Evolutionary conservation across 2,888 invertebrate genomes (phyloP), one percentile per base, ranked within the genome.

Genomic region (Diarsia dahlii): DNA sequence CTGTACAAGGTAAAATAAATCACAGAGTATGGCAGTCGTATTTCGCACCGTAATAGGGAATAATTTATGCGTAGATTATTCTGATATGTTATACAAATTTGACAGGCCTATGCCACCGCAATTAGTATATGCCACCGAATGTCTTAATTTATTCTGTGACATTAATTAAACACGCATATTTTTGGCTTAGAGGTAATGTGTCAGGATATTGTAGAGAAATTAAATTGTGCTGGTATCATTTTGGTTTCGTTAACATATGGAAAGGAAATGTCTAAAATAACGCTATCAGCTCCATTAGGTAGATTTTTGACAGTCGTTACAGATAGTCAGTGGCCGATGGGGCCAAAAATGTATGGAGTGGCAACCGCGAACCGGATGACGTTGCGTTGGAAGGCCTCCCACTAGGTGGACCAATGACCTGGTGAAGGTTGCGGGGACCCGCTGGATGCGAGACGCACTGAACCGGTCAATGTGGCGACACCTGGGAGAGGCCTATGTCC

Each of bases 61-160:
- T 82, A 82, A 80, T 71, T 48, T 72, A 83, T 80, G 46, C 65
- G 46, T 58, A 28, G 23, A 45, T 73, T 81, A 84, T 80, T 74
- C 69, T 74, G 66, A 84, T 81, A 56, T 39, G 50, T 71, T 28
- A 72, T 50, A 63, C 63, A 82, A 58, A 76, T 77, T 82, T 73
- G 84, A 69, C 74, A 84, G 60, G 50, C n/a, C 52, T 60, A 56
- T 34, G 15, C 58, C 46, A 13, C 48, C 50, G 54, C 45, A 52
- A 68, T 83, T 83, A 79, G 23, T 68, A 45, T 63, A 45, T 45
- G 23, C 58, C 48, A 67, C 1, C 48, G n/a, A 71, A 83, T 23
- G 52, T 68, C 54, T 83, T 80, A 83, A 80, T 68, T 60, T 79
- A 84, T 80, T 80, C 64, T 58, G 39, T 10, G 64, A 23, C 48